Evolutionary conservation across 2,113 vertebrate species (phyloP), one percentile per base, ranked within the genome.

Genomic region (Dicrurus megarhynchus): DNA sequence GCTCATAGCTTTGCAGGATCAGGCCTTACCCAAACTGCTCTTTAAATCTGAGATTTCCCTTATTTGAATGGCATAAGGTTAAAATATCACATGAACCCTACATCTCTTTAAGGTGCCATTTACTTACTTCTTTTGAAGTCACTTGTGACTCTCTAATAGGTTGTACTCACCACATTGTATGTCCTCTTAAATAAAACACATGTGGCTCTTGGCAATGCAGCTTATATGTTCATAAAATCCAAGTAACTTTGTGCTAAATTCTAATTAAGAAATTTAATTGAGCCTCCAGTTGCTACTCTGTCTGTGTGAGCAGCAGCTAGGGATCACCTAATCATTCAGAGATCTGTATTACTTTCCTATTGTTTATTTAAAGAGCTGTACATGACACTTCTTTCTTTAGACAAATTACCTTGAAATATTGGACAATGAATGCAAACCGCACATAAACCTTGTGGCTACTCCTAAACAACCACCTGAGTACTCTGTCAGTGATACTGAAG

Each of bases 351-450:
- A 59, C 39, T 42, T 94, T 84, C 70, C 68, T 69, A 67, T 81
- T 92, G 55, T 74, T 93, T 95, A 82, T 95, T 89, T 91, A 74
- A 91, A 85, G 65, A 81, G 27, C 39, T 90, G 86, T 75, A 88
- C 3, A 7, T 73, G 63, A 79, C 46, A 52, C 64, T 27, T 53
- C 65, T 55, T 89, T 93, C 86, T 91, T 84, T 55, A 87, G 1
- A 92, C 59, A 86, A 90, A 68, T 96, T 97, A 94, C 93, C 96
- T 96, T 96, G 88, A 98, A 96, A 97, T 96, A 90, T 32, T 89
- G 84, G 87, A 68, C 71, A 60, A 61, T 39, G 69, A 89, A 75
- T 37, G 78, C 63, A 94, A 93, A 64, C n/a, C 64, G 20, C 65
- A 57, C 20, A 12, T 60, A 89, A 73, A 84, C 53, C 42, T 89